phyloP scores from a whole-genome alignment of 2,888 invertebrate species.

The Drosophila macrospina region DNA sequence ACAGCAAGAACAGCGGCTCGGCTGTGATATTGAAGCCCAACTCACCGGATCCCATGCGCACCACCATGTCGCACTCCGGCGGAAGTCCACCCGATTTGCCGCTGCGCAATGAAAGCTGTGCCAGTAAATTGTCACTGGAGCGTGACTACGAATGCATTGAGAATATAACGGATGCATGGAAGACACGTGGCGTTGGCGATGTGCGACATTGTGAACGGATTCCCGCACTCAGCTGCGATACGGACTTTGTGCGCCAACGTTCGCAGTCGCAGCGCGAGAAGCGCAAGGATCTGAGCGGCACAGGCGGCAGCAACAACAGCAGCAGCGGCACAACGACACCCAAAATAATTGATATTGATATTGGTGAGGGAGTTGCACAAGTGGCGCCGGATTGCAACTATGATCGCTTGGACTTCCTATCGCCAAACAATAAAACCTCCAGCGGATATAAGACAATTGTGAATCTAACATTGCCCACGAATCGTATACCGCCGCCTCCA shows the following conservation, averaged over 20 bases:
- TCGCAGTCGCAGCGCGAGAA: constrained; percentile 85
- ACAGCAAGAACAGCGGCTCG: constrained; percentile 77
- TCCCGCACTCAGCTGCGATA: constrained; percentile 54
- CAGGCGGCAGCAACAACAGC: constrained; percentile 1
- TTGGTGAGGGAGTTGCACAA: constrained; percentile 70
- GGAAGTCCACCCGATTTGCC: constrained; percentile 78
- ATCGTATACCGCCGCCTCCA: constrained; percentile 85
- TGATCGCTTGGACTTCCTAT: constrained; percentile 93
- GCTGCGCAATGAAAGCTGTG: constrained; percentile 79
- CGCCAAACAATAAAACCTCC: constrained; percentile 90
- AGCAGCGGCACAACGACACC: constrained; percentile 47
- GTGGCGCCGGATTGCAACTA: constrained; percentile 87
- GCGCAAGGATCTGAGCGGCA: constrained; percentile 74
- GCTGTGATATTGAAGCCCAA: constrained; percentile 82
- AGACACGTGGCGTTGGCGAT: constrained; percentile 91
- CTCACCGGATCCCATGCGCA: constrained; percentile 66
- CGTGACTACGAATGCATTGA: constrained; percentile 91
- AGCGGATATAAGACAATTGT: constrained; percentile 90
- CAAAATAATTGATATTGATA: constrained; percentile 82
- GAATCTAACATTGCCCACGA: constrained; percentile 86
- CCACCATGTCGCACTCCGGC: no score
- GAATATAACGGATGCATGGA: constrained; percentile 92
- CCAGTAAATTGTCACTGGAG: constrained; percentile 57
- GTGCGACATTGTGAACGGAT: constrained; percentile 89
- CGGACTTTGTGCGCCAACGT: constrained; percentile 85